Percentiles rank a stretch among this genome's conserved stretches.
Conservation (phyloP, 2,888 invertebrate genomes). For the Clunio marinus region DNA sequence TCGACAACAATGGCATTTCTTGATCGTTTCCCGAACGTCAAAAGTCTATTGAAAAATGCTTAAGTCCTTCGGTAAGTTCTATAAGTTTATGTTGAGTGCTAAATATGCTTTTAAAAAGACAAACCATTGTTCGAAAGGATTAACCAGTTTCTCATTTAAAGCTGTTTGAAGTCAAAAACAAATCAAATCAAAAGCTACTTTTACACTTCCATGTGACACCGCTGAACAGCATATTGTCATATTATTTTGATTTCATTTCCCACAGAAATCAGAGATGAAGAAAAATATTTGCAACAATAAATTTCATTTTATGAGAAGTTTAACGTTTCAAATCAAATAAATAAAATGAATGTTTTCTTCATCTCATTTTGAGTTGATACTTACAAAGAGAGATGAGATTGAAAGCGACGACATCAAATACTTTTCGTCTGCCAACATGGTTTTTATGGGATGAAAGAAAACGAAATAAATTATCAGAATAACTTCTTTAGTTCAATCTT, state of each 20-base stretch:
- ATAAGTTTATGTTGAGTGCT: no score
- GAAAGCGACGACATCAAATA: not conserved
- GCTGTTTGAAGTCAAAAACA: no score
- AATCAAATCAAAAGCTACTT: no score
- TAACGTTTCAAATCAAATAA: not conserved
- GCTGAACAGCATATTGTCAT: not conserved
- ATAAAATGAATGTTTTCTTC: not conserved
- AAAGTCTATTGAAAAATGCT: no score
- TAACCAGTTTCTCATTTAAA: not conserved
- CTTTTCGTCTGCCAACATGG: not conserved
- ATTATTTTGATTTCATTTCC: constrained; percentile 16
- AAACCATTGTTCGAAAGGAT: not conserved
- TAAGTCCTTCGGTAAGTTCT: no score
- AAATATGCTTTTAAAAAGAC: not conserved
- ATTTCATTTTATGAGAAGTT: constrained; percentile 2
- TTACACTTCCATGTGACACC: no score
- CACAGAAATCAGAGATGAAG: no score
- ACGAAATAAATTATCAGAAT: not conserved
- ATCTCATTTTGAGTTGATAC: not conserved
- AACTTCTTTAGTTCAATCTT: constrained; percentile 10
- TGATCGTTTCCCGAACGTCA: no score
- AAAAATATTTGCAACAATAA: constrained; percentile 14
- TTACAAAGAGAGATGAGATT: no score
- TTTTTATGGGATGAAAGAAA: not conserved
- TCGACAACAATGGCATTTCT: not conserved